Conservation (phyloP, 2,113 vertebrate species). For the Promerops cafer region DNA sequence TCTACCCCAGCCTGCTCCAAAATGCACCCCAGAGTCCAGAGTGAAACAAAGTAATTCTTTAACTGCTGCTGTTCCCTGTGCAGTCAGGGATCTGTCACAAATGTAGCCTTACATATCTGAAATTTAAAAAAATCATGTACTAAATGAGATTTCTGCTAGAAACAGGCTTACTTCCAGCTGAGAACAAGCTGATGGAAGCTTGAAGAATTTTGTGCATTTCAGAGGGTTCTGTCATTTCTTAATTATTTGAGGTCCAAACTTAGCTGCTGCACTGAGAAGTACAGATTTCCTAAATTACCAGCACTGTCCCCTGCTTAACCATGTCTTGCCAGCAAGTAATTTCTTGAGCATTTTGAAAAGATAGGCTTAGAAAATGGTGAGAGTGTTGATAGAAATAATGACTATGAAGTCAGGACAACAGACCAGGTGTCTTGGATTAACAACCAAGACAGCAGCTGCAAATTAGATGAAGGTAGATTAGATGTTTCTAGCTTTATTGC, state of each 20-base stretch:
- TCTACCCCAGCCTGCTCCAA: background rate
- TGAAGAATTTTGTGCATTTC: background rate
- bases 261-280: background rate
- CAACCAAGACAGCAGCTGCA: background rate
- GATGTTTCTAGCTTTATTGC: background rate
- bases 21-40: background rate
- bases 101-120: background rate
- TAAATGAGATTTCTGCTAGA: conserved; percentile 8
- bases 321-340: background rate
- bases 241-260: background rate
- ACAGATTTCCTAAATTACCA: background rate
- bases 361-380: background rate
- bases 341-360: background rate
- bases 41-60: background rate
- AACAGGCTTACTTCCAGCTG: background rate
- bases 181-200: background rate
- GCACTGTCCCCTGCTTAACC: background rate
- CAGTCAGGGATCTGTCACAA: background rate
- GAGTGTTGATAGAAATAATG: background rate
- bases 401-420: background rate
- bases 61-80: background rate
- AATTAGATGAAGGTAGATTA: background rate
- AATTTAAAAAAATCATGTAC: background rate
- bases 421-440: background rate
- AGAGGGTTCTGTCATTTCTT: background rate